phyloP scores from a whole-genome alignment of 2,113 vertebrate species.

The Hippoglossus stenolepis region DNA sequence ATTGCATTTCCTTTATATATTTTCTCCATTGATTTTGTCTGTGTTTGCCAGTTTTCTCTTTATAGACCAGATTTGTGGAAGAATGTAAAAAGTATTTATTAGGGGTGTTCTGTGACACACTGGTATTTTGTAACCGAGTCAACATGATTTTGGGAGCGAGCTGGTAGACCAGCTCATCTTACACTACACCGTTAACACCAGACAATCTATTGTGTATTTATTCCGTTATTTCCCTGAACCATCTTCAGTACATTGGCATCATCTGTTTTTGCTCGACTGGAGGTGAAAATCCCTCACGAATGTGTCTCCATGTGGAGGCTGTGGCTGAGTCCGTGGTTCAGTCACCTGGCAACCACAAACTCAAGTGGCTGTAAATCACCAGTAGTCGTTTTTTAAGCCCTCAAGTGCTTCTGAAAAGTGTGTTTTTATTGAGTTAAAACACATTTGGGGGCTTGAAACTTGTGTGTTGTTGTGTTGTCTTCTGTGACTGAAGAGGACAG shows the following conservation, averaged over 20 bases:
- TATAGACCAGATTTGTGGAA: slow-evolving; percentile 41
- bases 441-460: neutral
- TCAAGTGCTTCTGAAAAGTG: neutral
- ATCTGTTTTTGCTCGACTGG: slow-evolving; percentile 17
- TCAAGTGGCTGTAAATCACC: slow-evolving; percentile 5
- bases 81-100: slow-evolving; percentile 66
- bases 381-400: slow-evolving; percentile 13
- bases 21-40: neutral
- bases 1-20: neutral
- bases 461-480: slow-evolving; percentile 7
- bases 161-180: slow-evolving; percentile 24
- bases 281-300: slow-evolving; percentile 54
- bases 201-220: slow-evolving; percentile 37
- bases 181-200: slow-evolving; percentile 20
- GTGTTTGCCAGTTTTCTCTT: slow-evolving; percentile 25
- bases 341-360: slow-evolving; percentile 46
- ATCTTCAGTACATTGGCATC: neutral
- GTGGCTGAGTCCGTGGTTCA: slow-evolving; percentile 4
- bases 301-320: slow-evolving; percentile 42
- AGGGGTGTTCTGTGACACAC: slow-evolving; percentile 27
- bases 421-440: slow-evolving; percentile 25
- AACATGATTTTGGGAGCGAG: slow-evolving; percentile 21
- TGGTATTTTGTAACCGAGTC: slow-evolving; percentile 28
- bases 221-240: slow-evolving; percentile 6
- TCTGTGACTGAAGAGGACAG: neutral